Evolutionary conservation across 2,113 vertebrate species (phyloP), one percentile per base, ranked within the genome.

Genomic region (Cryptotis parvus): DNA sequence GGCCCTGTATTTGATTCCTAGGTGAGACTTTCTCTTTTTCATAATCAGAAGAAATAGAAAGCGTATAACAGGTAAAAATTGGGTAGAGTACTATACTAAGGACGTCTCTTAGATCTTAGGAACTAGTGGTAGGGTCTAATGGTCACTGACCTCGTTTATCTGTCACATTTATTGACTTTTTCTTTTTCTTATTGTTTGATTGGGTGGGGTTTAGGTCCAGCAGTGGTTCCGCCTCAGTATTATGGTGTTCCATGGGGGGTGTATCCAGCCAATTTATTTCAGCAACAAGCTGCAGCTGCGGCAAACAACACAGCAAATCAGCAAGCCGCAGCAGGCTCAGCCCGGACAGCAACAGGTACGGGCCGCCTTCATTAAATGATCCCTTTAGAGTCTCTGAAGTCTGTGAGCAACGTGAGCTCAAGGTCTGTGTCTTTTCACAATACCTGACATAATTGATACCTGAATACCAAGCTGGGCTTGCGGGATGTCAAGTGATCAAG

Each of bases 241-340:
- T 99, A 99, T 0, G 99, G 99, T 6, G 99, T 99, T 94, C 99
- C 99, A 0, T 99, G 99, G 99, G 99, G 99, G 6, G 99, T 99
- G 89, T 99, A 99, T 98, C 99, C 99, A 86, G 99, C 99, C 95
- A 99, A 99, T 97, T 98, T 99, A 96, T 99, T 99, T 97, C 99
- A 99, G 96, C 99, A 99, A 87, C 99, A 99, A 98, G 98, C 99
- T 89, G 98, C 98, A 68, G 98, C 98, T 70, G 98, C 98, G 52
- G 98, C 98, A 82, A 98, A 98, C 95, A 98, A 98, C 84, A 98
- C 98, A 90, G 97, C 98, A 95, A 99, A 98, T 98, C 99, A 99
- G 95, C 99, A 99, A 97, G 98, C 98, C 0, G 98, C 99, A 94
- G 99, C 98, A 99, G 97, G 98, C 98, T 58, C 97, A 98, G 73